Base-by-base conservation (phyloP, 2,113 vertebrate species). In the Eulacestoma nigropectus region DNA sequence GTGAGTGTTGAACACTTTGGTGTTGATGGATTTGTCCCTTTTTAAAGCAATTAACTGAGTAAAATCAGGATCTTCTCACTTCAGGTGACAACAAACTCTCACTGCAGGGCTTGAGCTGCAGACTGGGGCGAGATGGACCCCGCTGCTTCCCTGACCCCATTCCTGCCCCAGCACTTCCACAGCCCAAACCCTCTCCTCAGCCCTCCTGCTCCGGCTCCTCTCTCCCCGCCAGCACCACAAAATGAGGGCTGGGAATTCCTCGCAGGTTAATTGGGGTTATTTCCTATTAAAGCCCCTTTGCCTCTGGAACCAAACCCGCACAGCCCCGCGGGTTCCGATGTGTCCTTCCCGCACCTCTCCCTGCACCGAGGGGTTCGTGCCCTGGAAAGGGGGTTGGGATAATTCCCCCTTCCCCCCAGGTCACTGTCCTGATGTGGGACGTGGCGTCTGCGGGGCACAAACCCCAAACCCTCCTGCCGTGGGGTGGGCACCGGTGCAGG, bases 181-280 rank as follows among this genome's bases (percentile, higher is more conserved):
- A 84, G 46, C 77, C 64, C 89, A 78, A 78, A 69, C 2, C 21
- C 2, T 0, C 76, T 63, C 72, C 62, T 69, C 55, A 33, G 44
- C 16, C 39, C 41, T 52, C 56, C 42, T 11, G 13, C 63, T 89
- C 65, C 81, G 10, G 75, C 62, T 79, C 44, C 37, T 72, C 74
- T 64, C 35, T 63, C 47, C 83, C 77, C 0, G 0, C 74, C 46
- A 85, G 70, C 82, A 44, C 13, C 37, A 29, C 22, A 7, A 13
- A 56, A 59, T 0, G 26, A 44, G 56, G 57, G 67, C 63, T 90
- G 94, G 93, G 89, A 77, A 91, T 92, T 86, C 13, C 21, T 27
- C 5, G 26, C 77, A 53, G 89, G 94, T 97, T 94, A 95, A 92
- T 94, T 95, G 86, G 52, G 94, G 93, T 95, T 92, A 84, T 79